These are phyloP conservation scores for Mesaphorura yosii DNA, from an alignment of 1,140 invertebrate species.

Conservation along the genomic window DNA sequence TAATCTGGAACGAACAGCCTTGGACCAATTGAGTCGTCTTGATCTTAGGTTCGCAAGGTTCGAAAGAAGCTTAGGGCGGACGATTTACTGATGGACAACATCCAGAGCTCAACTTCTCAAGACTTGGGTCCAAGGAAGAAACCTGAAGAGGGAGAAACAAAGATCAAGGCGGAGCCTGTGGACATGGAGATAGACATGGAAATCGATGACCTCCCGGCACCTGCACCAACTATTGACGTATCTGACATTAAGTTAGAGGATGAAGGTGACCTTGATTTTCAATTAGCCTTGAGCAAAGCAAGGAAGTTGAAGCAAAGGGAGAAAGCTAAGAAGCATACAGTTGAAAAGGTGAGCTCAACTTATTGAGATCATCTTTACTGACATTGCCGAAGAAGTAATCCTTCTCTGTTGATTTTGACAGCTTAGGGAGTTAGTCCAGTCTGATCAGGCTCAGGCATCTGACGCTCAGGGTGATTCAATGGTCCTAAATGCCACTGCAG, in stretches of 20 bases:
- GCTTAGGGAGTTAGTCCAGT: slow-evolving; percentile 1
- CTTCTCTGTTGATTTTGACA: background rate
- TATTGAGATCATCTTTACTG: background rate
- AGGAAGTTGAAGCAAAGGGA: slow-evolving; percentile 54
- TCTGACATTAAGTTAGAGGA: slow-evolving; percentile 57
- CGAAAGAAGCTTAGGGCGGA: slow-evolving; percentile 46
- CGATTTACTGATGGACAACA: slow-evolving; percentile 39
- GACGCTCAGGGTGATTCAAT: slow-evolving; percentile 42
- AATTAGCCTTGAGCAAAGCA: slow-evolving; percentile 60
- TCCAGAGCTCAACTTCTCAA: slow-evolving; percentile 23
- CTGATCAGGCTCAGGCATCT: slow-evolving; percentile 22
- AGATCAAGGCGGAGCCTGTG: slow-evolving; percentile 34
- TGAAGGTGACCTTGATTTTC: slow-evolving; percentile 61
- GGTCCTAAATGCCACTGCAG: slow-evolving; percentile 83
- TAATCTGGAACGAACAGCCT: background rate
- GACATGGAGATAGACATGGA: slow-evolving; percentile 39
- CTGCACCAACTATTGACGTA: slow-evolving; percentile 42
- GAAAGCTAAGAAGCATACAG: slow-evolving; percentile 14
- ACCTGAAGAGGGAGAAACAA: slow-evolving; percentile 25
- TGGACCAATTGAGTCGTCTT: too few relatives aligned
- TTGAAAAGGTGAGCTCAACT: slow-evolving; percentile 8
- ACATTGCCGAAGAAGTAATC: background rate
- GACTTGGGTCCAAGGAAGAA: slow-evolving; percentile 33
- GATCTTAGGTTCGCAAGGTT: slow-evolving; percentile 36
- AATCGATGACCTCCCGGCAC: slow-evolving; percentile 29